Conservation (phyloP, 2,888 invertebrate genomes). For the Megastigmus dorsalis region DNA sequence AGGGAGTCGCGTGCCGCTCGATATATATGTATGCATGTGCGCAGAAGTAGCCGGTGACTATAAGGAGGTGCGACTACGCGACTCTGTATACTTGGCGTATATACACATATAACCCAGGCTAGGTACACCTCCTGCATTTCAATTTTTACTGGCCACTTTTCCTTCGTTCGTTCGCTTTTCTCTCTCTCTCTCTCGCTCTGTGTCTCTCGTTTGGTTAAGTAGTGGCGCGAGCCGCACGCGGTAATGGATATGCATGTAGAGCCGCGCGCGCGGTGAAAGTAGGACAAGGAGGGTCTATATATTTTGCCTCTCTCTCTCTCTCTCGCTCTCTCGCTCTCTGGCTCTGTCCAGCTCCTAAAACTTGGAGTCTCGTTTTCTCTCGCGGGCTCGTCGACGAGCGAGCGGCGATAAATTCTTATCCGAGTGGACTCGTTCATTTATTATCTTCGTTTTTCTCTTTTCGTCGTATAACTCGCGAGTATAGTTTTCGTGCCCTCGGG, state of each 20-base stretch:
- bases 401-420: conserved; percentile 25
- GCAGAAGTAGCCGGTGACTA: conserved; percentile 3
- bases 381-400: background rate
- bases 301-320: background rate
- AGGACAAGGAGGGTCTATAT: conserved; percentile 30
- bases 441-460: background rate
- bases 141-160: conserved; percentile 16
- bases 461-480: too few species aligned
- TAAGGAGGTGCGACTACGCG: conserved; percentile 19
- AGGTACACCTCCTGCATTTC: conserved; percentile 30
- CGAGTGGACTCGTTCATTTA: background rate
- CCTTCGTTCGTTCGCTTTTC: background rate
- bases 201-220: background rate
- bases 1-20: conserved; percentile 31
- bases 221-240: background rate
- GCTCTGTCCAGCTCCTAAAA: conserved; percentile 27
- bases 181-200: background rate
- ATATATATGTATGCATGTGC: background rate
- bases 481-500: too few species aligned
- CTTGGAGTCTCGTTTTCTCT: background rate
- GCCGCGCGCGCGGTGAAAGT: conserved; percentile 38
- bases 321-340: background rate
- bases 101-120: too few species aligned
- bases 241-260: conserved; percentile 4
- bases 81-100: background rate